Conservation (phyloP, 1,140 invertebrate genomes). For the Fopius arisanus region DNA sequence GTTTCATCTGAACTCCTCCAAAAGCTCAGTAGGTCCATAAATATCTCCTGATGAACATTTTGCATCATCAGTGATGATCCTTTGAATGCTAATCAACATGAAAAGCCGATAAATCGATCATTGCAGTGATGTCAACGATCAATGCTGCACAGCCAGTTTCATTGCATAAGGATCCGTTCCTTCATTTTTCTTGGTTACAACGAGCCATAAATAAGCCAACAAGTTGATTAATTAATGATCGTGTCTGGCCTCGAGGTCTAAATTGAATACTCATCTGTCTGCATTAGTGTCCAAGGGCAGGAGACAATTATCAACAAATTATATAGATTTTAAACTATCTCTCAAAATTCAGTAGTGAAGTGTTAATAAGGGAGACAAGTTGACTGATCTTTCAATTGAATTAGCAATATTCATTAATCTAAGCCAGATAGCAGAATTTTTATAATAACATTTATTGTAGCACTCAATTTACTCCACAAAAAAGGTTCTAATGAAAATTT, state of each 20-base stretch:
- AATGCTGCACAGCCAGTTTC: not conserved
- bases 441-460: too few species aligned
- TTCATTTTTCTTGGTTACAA: not conserved
- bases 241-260: not conserved
- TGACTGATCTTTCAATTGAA: too few species aligned
- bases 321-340: too few species aligned
- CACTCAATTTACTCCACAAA: too few species aligned
- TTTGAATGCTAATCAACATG: not conserved
- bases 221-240: not conserved
- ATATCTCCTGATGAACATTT: not conserved
- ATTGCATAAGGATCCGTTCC: conserved; percentile 5
- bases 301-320: not conserved
- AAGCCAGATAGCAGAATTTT: too few species aligned
- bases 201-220: not conserved
- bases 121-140: not conserved
- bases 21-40: not conserved
- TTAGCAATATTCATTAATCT: too few species aligned
- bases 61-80: not conserved
- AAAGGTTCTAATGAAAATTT: too few species aligned
- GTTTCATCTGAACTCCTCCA: not conserved
- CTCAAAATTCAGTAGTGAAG: too few species aligned
- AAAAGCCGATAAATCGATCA: conserved; percentile 1
- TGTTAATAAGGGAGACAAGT: too few species aligned
- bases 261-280: not conserved
- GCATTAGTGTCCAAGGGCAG: not conserved